These are phyloP conservation scores for Dicrostonyx torquatus DNA, from an alignment of 2,797 vertebrate species.

Conservation along the genomic window DNA sequence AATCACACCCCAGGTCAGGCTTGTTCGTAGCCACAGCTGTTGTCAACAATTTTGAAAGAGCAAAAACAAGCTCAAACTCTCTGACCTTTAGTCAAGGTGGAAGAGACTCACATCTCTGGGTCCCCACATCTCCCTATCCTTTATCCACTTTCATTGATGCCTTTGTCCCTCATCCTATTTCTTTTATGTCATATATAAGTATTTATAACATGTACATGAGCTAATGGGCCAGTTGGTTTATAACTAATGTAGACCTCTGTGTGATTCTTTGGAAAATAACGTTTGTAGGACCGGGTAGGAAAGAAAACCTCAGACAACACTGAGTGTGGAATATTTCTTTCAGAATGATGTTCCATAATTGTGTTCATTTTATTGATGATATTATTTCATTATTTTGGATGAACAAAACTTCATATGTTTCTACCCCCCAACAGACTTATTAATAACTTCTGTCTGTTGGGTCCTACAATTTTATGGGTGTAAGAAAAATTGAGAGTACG, in stretches of 20 bases:
- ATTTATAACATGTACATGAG: not conserved
- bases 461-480: not conserved
- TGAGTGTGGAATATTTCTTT: not conserved
- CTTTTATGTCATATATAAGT: too few relatives aligned
- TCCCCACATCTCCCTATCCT: not conserved
- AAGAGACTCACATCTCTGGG: too few relatives aligned
- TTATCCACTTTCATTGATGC: not conserved
- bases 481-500: not conserved
- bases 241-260: too few relatives aligned
- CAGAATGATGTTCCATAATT: not conserved
- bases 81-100: too few relatives aligned
- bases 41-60: too few relatives aligned
- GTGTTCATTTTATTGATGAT: not conserved
- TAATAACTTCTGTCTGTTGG: not conserved
- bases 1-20: too few relatives aligned
- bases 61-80: too few relatives aligned
- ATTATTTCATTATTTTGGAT: not conserved
- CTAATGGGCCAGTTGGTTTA: too few relatives aligned
- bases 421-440: not conserved
- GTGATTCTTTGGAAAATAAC: too few relatives aligned
- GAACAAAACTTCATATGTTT: not conserved
- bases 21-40: too few relatives aligned
- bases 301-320: too few relatives aligned
- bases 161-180: not conserved
- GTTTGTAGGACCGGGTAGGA: too few relatives aligned